phyloP scores from a whole-genome alignment of 2,888 invertebrate genomes.

The Eupeodes luniger region DNA sequence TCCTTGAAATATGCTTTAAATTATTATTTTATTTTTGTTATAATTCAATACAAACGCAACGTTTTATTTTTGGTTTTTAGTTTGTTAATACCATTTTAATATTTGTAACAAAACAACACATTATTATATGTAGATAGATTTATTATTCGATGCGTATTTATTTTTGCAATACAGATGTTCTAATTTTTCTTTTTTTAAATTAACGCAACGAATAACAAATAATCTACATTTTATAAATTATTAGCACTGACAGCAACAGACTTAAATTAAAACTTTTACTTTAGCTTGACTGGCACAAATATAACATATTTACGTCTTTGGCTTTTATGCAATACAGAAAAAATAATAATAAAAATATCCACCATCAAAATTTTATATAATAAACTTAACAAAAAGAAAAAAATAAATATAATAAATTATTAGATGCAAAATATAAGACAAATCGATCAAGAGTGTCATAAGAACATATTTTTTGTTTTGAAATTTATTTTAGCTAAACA shows the following conservation, averaged over 20 bases:
- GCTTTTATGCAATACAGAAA: slow-evolving; percentile 42
- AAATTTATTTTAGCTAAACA: not conserved
- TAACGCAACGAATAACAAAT: slow-evolving; percentile 1
- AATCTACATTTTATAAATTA: slow-evolving; percentile 35
- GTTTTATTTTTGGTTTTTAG: slow-evolving; percentile 34
- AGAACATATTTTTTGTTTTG: not conserved
- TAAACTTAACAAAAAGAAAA: slow-evolving; percentile 12
- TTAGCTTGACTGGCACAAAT: slow-evolving; percentile 61
- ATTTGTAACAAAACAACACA: slow-evolving; percentile 68
- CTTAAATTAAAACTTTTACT: slow-evolving; percentile 56
- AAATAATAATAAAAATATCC: slow-evolving; percentile 24
- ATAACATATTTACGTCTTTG: slow-evolving; percentile 49
- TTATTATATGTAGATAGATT: not conserved
- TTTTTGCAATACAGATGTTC: not conserved
- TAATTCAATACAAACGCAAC: slow-evolving; percentile 34
- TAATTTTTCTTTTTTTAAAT: not conserved
- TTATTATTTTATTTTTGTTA: slow-evolving; percentile 18
- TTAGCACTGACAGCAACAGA: slow-evolving; percentile 67
- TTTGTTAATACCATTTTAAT: slow-evolving; percentile 58
- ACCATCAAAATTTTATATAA: slow-evolving; percentile 27
- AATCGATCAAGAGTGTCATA: slow-evolving; percentile 9
- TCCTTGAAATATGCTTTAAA: slow-evolving; percentile 37
- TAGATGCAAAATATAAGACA: slow-evolving; percentile 37
- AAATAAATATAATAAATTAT: slow-evolving; percentile 1
- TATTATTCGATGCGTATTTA: not conserved